Evolutionary conservation across 1,140 invertebrate species (phyloP), one percentile per base, ranked within the genome.

Genomic region (Meteorus sp.): DNA sequence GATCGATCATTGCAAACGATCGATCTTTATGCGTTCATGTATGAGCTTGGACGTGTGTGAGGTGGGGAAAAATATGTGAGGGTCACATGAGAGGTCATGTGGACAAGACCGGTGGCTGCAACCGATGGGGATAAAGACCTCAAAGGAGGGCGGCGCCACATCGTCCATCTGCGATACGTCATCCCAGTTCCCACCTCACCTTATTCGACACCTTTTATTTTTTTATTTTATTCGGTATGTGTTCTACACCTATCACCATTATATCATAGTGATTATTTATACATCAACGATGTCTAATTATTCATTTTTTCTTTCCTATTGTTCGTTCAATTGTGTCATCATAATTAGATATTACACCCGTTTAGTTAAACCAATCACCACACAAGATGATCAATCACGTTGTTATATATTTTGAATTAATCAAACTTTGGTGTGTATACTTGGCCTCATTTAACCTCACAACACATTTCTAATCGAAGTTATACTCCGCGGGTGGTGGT

Each of bases 1-100:
- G 59, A 64, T 61, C 56, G 56, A 60, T 64, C 59, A 31, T 56
- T 20, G 51, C 25, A 51, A 25, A 27, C 33, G 27, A 61, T 59
- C 50, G 55, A 60, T 64, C 43, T 54, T 37, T 5, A 11, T n/a
- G n/a, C n/a, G n/a, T n/a, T n/a, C n/a, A n/a, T n/a, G n/a, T n/a
- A n/a, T n/a, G n/a, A n/a, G n/a, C n/a, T n/a, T n/a, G n/a, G n/a
- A n/a, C n/a, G n/a, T n/a, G n/a, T n/a, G n/a, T n/a, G n/a, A n/a
- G n/a, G n/a, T n/a, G n/a, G n/a, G n/a, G n/a, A n/a, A n/a, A n/a
- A 22, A 8, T 15, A 5, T n/a, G 23, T 19, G 9, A 29, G 45
- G 55, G 48, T 57, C 55, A 48, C 7, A 8, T 35, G 31, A 48
- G 37, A 35, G 33, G 37, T 25, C 25, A 23, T 20, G 8, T 43